Base-by-base conservation (phyloP, 2,888 invertebrate genomes). In the Melanostoma mellinum region DNA sequence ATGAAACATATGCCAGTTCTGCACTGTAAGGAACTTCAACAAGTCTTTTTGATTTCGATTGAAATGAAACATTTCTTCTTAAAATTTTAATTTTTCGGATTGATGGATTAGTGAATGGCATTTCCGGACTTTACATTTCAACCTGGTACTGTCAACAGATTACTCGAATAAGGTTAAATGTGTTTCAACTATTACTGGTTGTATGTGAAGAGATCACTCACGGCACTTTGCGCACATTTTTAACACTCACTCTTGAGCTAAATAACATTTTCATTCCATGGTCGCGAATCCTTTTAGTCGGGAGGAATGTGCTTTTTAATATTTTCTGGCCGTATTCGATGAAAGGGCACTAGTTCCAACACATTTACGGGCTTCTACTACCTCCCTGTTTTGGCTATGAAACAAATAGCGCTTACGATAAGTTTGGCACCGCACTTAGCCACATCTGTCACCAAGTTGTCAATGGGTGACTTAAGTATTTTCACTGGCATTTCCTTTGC, bases 391-490 rank as follows among this genome's bases (percentile, higher is more conserved):
- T 81, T 76, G 80, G 80, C 36, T 35, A 65, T 40, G 38, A 65
- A 76, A 81, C 71, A 76, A 76, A 76, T 76, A 65, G 32, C 60
- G 53, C 46, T 52, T 38, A 52, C 58, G 44, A 71, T 69, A 56
- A 63, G 56, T 77, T 77, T 82, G 77, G 78, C 72, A 78, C 68
- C 73, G 78, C 60, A 56, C 61, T 73, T 68, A 53, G 63, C 61
- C 78, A 78, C 78, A 69, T 82, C 79, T 84, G 79, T 84, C 74
- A 84, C 52, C 48, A 40, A 67, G 69, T 79, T 84, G 75, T 79
- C 84, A 79, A 56, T 79, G 69, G 84, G 79, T 74, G 84, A 84
- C 79, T 78, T 84, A 74, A 79, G 84, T 75, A 84, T 84, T 74
- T 82, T 61, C 73, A 38, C 42, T 44, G 74, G 65, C 53, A 79